Evolutionary conservation across 23 tunicate species (phyloP).

Genomic region (Oikopleura albicans): DNA sequence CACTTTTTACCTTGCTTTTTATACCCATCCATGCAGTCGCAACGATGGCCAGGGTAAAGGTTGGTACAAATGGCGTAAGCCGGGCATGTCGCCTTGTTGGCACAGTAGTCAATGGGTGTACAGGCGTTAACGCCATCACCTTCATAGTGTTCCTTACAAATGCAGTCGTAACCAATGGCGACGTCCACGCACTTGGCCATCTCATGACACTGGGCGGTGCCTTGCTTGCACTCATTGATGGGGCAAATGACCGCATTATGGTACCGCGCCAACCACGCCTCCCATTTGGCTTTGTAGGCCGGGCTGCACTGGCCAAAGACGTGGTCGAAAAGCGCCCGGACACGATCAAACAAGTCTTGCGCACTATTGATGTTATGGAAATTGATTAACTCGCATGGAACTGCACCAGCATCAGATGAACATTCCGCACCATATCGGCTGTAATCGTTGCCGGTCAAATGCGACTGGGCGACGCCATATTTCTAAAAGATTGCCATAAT

Average conservation of each 20-base stretch:
- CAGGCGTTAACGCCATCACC: not conserved
- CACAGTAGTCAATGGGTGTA: not conserved
- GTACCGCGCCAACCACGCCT: not conserved
- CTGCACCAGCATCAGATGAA: conserved; percentile 10
- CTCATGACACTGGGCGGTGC: not conserved
- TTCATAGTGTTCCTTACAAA: not conserved
- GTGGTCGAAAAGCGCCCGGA: conserved; percentile 2
- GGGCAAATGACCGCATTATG: conserved; percentile 1
- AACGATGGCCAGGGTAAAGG: not conserved
- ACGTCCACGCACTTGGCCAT: not conserved
- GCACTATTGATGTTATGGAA: not conserved
- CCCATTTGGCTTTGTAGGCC: conserved; percentile 1
- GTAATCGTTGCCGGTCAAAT: not conserved
- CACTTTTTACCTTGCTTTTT: too few species aligned
- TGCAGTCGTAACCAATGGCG: not conserved
- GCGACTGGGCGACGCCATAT: not conserved
- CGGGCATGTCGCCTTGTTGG: not conserved
- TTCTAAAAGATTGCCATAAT: too few species aligned
- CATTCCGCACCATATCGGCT: conserved; percentile 6
- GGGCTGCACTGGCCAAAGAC: not conserved
- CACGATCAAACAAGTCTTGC: not conserved
- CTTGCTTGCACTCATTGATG: not conserved
- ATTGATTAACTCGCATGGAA: not conserved
- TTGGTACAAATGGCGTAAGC: not conserved
- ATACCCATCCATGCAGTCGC: not conserved